Base-by-base conservation (phyloP, 2,888 invertebrate species). In the Melinaea menophilus region DNA sequence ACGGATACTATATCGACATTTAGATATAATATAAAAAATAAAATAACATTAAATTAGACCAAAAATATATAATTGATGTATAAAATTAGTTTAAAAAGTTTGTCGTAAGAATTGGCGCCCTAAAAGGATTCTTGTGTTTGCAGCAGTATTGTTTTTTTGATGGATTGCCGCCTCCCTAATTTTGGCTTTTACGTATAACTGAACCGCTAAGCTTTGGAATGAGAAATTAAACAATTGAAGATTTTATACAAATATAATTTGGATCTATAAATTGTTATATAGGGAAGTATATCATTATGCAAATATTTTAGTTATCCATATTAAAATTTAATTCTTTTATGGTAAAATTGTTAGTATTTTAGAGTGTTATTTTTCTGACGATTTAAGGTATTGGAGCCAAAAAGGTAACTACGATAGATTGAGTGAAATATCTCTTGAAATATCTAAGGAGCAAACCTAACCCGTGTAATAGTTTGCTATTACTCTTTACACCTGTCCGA, bases 101-200 rank as follows among this genome's bases (percentile, higher is more conserved):
- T 5, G 31, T 22, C 22, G 31, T 51, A 31, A 51, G 9, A 11
- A 31, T 9, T 31, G 31, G 7, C 0, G 31, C 31, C 56, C 47
- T 56, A 59, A 61, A 62, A 66, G 1, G 0, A 1, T 22, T 22
- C 22, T 22, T 22, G 1, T 22, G 22, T 22, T 22, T 22, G 22
- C 22, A 22, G 22, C 22, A 22, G 0, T 75, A 77, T 77, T 84
- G 83, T 84, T 84, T 79, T 82, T 84, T 83, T 72, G 71, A 79
- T 84, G 79, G 83, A 84, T 83, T 72, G 71, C 79, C 13, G n/a
- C 48, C 51, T 70, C 71, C 73, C 74, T 80, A 78, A 78, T 77
- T 76, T 80, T 76, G 73, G 79, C 80, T 84, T 83, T 82, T 64
- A 57, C 65, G 61, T 64, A 58, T 65, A 66, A 54, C 61, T 54